phyloP scores from a whole-genome alignment of 2,888 invertebrate genomes.

The Papilio protenor region DNA sequence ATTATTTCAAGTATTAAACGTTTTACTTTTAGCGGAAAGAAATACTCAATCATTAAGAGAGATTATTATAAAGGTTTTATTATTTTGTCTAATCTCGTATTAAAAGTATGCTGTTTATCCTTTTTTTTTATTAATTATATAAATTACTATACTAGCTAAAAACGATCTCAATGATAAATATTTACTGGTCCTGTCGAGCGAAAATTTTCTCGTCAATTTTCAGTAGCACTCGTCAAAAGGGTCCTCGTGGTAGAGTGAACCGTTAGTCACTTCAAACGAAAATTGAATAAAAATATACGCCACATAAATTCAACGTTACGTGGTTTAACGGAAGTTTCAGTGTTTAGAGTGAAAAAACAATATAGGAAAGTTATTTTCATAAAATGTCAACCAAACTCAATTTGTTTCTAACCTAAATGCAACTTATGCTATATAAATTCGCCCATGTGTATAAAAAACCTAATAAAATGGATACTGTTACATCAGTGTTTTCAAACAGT shows the following conservation, averaged over 20 bases:
- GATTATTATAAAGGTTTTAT: too few species aligned
- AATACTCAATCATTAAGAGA: background rate
- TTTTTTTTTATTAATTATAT: background rate
- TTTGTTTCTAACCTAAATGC: background rate
- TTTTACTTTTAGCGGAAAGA: background rate
- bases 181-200: conserved; percentile 11
- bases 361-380: conserved; percentile 4
- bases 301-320: conserved; percentile 7
- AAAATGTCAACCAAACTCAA: background rate
- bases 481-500: too few species aligned
- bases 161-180: conserved; percentile 7
- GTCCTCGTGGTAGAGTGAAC: conserved; percentile 22
- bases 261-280: conserved; percentile 25
- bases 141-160: background rate
- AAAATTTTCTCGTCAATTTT: conserved; percentile 23
- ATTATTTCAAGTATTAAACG: background rate
- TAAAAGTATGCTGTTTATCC: background rate
- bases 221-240: conserved; percentile 27
- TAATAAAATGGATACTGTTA: background rate
- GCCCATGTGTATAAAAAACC: background rate
- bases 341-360: conserved; percentile 8
- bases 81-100: background rate
- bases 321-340: conserved; percentile 10
- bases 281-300: conserved; percentile 27
- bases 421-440: too few species aligned